phyloP scores from a whole-genome alignment of 2,113 vertebrate species.

The Epinephelus fuscoguttatus region DNA sequence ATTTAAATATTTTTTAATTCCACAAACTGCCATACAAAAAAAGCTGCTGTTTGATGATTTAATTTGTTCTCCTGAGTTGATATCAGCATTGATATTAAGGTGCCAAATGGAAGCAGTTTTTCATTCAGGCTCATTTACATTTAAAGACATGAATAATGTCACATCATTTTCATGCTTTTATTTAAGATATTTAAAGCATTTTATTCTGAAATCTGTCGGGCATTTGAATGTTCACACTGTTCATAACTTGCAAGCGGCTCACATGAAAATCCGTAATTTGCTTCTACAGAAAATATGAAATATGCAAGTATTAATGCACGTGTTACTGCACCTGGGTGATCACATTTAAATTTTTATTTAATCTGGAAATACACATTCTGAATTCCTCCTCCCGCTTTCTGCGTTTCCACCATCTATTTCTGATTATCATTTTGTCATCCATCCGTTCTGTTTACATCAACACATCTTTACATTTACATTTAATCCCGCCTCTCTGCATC shows the following conservation, averaged over 20 bases:
- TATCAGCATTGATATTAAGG: neutral
- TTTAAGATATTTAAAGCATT: neutral
- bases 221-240: neutral
- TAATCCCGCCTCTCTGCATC: constrained; percentile 1
- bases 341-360: neutral
- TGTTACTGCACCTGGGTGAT: neutral
- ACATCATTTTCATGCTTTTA: neutral
- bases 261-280: neutral
- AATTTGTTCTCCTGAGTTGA: neutral
- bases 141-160: neutral
- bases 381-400: neutral
- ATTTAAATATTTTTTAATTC: neutral
- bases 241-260: neutral
- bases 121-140: neutral
- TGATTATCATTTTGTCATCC: neutral
- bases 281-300: neutral
- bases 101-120: neutral
- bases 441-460: neutral
- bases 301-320: neutral
- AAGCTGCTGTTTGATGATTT: neutral
- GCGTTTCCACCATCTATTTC: neutral
- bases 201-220: neutral
- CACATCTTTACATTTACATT: neutral
- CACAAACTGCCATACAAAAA: neutral
- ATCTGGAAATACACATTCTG: neutral